phyloP scores from a whole-genome alignment of 2,888 invertebrate species.

The Cerastis leucographa region DNA sequence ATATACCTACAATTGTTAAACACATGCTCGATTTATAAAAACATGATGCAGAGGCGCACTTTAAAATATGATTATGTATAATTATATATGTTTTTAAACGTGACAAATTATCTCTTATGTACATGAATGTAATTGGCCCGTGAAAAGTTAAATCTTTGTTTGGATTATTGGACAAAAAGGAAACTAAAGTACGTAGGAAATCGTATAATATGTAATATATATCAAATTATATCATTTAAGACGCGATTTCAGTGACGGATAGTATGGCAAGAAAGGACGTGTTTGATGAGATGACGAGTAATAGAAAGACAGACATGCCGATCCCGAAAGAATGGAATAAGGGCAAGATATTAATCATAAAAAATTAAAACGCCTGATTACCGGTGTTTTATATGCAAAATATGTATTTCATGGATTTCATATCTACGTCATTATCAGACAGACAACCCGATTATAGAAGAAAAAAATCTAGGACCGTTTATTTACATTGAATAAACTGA shows the following conservation, averaged over 20 bases:
- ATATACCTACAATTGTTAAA: neutral
- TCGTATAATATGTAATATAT: neutral
- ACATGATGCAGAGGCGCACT: conserved; percentile 16
- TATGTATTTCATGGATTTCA: neutral
- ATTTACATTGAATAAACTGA: neutral
- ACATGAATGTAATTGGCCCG: conserved; percentile 21
- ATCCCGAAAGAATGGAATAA: no score
- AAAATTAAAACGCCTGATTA: neutral
- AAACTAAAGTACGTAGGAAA: neutral
- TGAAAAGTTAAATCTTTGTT: conserved; percentile 26
- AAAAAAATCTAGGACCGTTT: neutral
- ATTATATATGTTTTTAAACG: conserved; percentile 32
- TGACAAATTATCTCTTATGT: conserved; percentile 42
- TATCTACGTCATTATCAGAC: neutral
- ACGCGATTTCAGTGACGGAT: no score
- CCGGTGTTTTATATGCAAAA: neutral
- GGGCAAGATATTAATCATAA: no score
- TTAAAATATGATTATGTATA: conserved; percentile 7
- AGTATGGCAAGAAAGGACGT: no score
- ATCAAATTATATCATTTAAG: neutral
- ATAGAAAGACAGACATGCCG: no score
- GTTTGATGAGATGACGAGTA: no score
- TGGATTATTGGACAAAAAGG: neutral
- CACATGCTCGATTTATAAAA: conserved; percentile 7
- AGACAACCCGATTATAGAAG: neutral